Conservation (phyloP, 2,888 invertebrate species). For the Cephus rjabovi region DNA sequence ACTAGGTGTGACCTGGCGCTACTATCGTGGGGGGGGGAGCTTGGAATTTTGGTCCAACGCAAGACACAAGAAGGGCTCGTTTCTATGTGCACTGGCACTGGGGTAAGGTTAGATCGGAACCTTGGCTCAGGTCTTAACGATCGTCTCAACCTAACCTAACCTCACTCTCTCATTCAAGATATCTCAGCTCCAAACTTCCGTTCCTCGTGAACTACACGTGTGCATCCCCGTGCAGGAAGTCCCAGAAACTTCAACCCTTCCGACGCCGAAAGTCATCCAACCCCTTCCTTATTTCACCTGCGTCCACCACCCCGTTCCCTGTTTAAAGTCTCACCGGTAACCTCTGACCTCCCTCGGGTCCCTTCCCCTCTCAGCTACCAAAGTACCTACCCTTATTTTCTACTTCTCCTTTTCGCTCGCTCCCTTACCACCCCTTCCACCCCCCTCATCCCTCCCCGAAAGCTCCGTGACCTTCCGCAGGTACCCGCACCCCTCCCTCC, state of each 20-base stretch:
- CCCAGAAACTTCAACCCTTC: not conserved
- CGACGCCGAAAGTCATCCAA: not conserved
- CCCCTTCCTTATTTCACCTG: too few relatives aligned
- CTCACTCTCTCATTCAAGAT: not conserved
- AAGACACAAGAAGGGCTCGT: not conserved
- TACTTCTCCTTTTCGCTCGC: conserved; percentile 1
- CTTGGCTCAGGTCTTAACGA: not conserved
- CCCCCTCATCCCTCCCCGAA: not conserved
- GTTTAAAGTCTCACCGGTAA: not conserved
- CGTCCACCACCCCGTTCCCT: too few relatives aligned
- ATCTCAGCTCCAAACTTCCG: not conserved
- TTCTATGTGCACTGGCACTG: not conserved
- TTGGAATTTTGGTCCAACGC: not conserved
- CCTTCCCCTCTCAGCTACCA: conserved; percentile 1
- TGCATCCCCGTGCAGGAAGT: not conserved
- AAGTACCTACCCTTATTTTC: conserved; percentile 10
- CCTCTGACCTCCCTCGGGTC: conserved; percentile 11
- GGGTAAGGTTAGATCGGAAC: not conserved
- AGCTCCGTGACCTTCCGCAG: not conserved
- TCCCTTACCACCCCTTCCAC: conserved; percentile 3
- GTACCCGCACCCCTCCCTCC: not conserved
- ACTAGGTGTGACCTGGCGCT: not conserved
- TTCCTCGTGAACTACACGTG: not conserved
- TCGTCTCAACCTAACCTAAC: not conserved
- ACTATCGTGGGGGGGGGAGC: not conserved